Conservation (phyloP, 1,140 invertebrate species). For the Zaprionus vittiger region DNA sequence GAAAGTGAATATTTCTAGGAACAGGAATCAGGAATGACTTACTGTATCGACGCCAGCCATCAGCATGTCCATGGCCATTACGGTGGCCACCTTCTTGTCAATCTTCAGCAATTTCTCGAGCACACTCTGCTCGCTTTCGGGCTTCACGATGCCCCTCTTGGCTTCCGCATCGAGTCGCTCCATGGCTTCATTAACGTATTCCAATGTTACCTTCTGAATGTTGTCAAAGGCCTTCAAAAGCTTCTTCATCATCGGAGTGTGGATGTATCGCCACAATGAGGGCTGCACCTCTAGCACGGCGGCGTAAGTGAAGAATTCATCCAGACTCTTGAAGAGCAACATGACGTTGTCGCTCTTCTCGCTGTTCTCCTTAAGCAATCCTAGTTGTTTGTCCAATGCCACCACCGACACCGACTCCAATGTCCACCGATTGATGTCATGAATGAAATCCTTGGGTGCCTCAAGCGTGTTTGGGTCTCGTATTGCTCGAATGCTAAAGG, state of each 20-base stretch:
- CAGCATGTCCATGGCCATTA: conserved; percentile 82
- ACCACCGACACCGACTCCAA: conserved; percentile 90
- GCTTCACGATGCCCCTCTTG: conserved; percentile 40
- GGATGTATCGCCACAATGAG: conserved; percentile 87
- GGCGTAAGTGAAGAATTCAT: conserved; percentile 87
- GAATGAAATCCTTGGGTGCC: conserved; percentile 86
- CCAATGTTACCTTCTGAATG: conserved; percentile 42
- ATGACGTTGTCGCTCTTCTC: conserved; percentile 85
- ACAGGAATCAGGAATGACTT: background rate
- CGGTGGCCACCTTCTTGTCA: conserved; percentile 83
- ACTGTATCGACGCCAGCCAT: conserved; percentile 79
- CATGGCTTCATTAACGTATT: conserved; percentile 69
- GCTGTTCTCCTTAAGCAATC: conserved; percentile 75
- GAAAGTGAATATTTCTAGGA: background rate
- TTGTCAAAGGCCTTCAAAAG: conserved; percentile 85
- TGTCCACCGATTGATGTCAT: conserved; percentile 89
- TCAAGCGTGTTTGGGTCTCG: conserved; percentile 85
- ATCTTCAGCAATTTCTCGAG: conserved; percentile 83
- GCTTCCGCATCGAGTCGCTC: conserved; percentile 61
- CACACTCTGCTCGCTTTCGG: conserved; percentile 62
- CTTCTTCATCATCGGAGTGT: conserved; percentile 86
- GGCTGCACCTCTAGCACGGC: conserved; percentile 87
- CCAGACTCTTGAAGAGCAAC: conserved; percentile 87
- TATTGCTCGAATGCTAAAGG: conserved; percentile 84
- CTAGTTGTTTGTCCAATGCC: conserved; percentile 88